phyloP scores from a whole-genome alignment of 2,113 vertebrate species.

The Mus spicilegus region DNA sequence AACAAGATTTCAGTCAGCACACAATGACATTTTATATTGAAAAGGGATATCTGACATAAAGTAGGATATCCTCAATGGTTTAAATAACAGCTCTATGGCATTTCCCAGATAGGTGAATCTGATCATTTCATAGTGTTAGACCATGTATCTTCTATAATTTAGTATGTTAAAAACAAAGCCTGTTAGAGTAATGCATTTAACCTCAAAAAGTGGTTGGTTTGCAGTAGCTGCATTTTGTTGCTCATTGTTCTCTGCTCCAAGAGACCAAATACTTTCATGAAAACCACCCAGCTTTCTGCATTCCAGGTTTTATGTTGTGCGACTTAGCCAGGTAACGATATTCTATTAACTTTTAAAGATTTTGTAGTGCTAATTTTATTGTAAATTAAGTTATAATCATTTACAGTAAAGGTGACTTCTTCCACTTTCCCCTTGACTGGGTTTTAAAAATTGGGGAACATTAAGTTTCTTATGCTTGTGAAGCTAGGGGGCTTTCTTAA shows the following conservation, averaged over 20 bases:
- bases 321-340: conserved; percentile 71
- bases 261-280: conserved; percentile 34
- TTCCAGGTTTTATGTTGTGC: conserved; percentile 78
- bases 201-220: conserved; percentile 29
- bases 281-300: conserved; percentile 66
- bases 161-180: conserved; percentile 6
- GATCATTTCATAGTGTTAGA: background rate
- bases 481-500: conserved; percentile 80
- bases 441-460: conserved; percentile 80
- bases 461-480: conserved; percentile 78
- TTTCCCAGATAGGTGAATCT: conserved; percentile 16
- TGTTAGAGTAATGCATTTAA: conserved; percentile 56
- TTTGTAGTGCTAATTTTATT: conserved; percentile 83
- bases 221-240: conserved; percentile 48
- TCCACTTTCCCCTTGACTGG: conserved; percentile 57
- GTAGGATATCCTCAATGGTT: background rate
- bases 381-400: conserved; percentile 85
- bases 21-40: conserved; percentile 16
- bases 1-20: background rate
- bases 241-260: conserved; percentile 48
- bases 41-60: background rate
- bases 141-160: conserved; percentile 54
- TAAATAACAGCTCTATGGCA: background rate
- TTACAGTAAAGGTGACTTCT: conserved; percentile 78
- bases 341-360: conserved; percentile 79